Base-by-base conservation (phyloP, 2,797 vertebrate genomes). In the Heliangelus exortis region DNA sequence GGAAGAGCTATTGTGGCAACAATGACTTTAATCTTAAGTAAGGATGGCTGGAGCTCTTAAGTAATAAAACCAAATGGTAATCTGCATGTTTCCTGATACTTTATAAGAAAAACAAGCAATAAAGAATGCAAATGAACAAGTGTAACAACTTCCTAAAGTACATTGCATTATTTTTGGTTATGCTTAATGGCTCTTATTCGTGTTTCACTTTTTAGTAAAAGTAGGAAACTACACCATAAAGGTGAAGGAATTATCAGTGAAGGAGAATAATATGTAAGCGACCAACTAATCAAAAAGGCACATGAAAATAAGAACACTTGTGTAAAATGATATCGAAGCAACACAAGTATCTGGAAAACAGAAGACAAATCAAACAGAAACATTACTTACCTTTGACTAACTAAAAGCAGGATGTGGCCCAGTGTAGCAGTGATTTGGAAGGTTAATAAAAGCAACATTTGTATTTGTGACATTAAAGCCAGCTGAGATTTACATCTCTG, bases 51-150 rank as follows among this genome's bases (percentile, higher is more conserved):
- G 48, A 89, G 84, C 58, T 94, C 85, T 91, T 84, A 87, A 55
- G 84, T 94, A 95, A 95, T 97, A 96, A 97, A 97, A 81, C 39
- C 80, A 96, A 96, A 90, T 90, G 86, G 89, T 76, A 96, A 95
- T 97, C 93, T 97, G 89, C 89, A 89, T 92, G 66, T 93, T 95
- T 82, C 87, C 92, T 84, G 83, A 83, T 88, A 93, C 68, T 96
- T 97, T 92, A 71, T 93, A 87, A 97, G 95, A 95, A 96, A 97
- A 97, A 93, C 92, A 95, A 97, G 95, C 94, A 95, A 93, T 96
- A 93, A 97, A 95, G 92, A 74, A 94, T 97, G 94, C 92, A 93
- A 97, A 97, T 84, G 88, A 96, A 87, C 31, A 74, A 87, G 80
- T 77, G n/a, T 79, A 95, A 89, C 91, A 50, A 75, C 95, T 96